Evolutionary conservation across 2,797 vertebrate genomes (phyloP).

Genomic region (Galagoides demidoff): DNA sequence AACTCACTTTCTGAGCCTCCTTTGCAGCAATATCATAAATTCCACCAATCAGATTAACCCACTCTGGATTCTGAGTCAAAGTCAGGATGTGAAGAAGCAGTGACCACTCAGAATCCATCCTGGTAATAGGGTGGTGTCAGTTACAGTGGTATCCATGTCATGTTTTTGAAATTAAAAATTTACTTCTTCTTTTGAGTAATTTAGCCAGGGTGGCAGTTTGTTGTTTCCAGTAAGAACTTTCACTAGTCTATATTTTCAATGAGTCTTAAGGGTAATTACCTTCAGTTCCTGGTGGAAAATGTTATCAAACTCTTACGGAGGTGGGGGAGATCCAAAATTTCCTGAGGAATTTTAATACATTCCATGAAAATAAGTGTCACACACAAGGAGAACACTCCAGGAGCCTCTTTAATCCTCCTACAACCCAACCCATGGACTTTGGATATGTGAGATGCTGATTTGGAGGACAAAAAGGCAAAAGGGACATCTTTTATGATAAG

Average conservation of each 20-base stretch:
- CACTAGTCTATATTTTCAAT: not conserved
- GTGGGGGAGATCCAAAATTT: not conserved
- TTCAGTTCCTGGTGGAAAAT: not conserved
- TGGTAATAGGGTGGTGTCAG: not conserved
- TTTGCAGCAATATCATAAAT: not conserved
- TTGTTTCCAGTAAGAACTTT: conserved; percentile 43
- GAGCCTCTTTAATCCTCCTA: not conserved
- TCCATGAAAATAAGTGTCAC: not conserved
- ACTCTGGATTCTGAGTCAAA: not conserved
- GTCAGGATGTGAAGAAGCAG: not conserved
- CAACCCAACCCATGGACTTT: not conserved
- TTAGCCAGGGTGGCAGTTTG: conserved; percentile 5
- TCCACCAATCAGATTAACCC: not conserved
- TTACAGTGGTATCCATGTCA: not conserved
- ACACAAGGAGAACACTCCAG: not conserved
- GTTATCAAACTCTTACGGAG: not conserved
- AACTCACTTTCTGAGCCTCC: conserved; percentile 9
- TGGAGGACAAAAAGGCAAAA: not conserved
- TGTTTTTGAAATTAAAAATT: conserved; percentile 2
- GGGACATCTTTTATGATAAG: not conserved
- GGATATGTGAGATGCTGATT: not conserved
- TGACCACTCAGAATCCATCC: not conserved
- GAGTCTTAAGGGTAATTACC: not conserved
- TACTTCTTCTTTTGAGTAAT: not conserved
- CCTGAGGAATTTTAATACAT: conserved; percentile 19